Conservation (phyloP, 2,113 vertebrate species). For the Capreolus pygargus region DNA sequence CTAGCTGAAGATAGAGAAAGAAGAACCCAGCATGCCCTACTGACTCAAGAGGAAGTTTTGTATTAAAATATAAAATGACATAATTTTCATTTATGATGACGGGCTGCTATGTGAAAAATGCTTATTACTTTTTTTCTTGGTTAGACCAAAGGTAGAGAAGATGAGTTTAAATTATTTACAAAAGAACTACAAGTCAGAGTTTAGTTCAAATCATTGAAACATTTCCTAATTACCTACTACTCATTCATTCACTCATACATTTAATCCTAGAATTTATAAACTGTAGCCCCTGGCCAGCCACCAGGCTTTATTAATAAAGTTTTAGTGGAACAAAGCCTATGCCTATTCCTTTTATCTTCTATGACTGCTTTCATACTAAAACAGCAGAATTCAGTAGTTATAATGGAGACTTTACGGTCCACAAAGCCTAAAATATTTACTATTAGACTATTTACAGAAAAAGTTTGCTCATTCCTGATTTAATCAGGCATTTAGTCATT, state of each 20-base stretch:
- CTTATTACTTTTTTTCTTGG: neutral
- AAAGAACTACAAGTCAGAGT: neutral
- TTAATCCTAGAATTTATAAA: slow-evolving; percentile 7
- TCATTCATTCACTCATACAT: neutral
- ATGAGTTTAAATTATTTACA: neutral
- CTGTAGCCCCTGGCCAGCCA: neutral
- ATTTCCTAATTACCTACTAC: neutral
- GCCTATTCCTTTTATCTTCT: neutral
- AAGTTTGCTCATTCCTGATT: neutral
- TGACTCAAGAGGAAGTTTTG: neutral
- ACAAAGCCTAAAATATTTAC: neutral
- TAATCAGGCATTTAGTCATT: neutral
- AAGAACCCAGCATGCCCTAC: neutral
- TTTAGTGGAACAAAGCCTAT: neutral
- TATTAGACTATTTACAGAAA: neutral
- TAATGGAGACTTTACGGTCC: neutral
- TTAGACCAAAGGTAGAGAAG: neutral
- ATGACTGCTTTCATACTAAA: neutral
- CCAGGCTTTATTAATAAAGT: neutral
- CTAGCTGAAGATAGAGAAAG: neutral
- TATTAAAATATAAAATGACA: neutral
- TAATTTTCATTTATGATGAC: slow-evolving; percentile 25
- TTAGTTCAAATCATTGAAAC: neutral
- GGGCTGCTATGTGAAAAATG: neutral
- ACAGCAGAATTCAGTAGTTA: neutral